Evolutionary conservation across 2,797 vertebrate species (phyloP).

Genomic region (Peromyscus attwateri): DNA sequence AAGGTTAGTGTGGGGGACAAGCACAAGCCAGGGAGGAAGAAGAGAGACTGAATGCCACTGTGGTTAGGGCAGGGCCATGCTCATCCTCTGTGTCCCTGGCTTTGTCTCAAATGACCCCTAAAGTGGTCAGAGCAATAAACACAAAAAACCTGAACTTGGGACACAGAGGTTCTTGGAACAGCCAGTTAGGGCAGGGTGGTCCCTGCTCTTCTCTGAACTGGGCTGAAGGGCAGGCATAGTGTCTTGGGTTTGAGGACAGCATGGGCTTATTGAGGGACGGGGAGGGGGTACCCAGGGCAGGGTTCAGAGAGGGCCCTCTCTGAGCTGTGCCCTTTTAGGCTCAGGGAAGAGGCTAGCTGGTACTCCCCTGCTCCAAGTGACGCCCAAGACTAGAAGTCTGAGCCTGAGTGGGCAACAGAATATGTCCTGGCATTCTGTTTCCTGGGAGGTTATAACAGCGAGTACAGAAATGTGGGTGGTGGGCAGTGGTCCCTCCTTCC

Average conservation of each 20-base stretch:
- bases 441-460: no score
- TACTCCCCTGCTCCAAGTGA: neutral
- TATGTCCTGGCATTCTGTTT: no score
- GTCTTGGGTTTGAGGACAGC: neutral
- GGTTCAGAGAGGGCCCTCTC: neutral
- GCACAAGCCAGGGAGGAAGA: neutral
- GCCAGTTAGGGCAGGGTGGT: neutral
- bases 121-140: neutral
- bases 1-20: neutral
- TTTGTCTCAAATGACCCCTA: neutral
- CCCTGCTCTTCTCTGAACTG: neutral
- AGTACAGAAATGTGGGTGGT: fast-evolving
- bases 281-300: neutral
- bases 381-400: neutral
- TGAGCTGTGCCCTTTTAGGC: no score
- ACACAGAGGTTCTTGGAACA: neutral
- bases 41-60: neutral
- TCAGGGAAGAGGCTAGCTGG: neutral
- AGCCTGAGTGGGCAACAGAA: neutral
- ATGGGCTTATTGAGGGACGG: neutral
- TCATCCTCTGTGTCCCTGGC: neutral
- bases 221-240: neutral
- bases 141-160: neutral
- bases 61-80: neutral
- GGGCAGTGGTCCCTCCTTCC: neutral